Evolutionary conservation across 2,888 invertebrate species (phyloP).

Genomic region (Acleris laterana): DNA sequence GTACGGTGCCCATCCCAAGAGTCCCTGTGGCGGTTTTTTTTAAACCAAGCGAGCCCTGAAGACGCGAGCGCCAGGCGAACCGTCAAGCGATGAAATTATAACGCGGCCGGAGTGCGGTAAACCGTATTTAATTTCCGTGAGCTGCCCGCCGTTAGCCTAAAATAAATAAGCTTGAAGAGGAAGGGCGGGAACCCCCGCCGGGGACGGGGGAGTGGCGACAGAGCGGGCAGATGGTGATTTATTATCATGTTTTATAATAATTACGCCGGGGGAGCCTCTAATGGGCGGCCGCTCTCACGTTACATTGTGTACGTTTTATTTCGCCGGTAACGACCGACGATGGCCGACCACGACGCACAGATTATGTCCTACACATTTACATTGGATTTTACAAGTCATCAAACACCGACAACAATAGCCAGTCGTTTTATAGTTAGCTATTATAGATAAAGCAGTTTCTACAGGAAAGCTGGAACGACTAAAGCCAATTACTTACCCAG

Average conservation of each 20-base stretch:
- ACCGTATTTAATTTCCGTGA: slow-evolving; percentile 75
- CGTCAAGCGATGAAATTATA: slow-evolving; percentile 54
- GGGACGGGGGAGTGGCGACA: slow-evolving; percentile 69
- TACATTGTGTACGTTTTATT: slow-evolving; percentile 57
- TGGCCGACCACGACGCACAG: slow-evolving; percentile 16
- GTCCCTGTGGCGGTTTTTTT: slow-evolving; percentile 52
- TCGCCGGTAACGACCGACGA: slow-evolving; percentile 39
- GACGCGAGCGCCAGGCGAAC: slow-evolving; percentile 19
- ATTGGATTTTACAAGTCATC: slow-evolving; percentile 25
- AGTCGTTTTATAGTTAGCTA: slow-evolving; percentile 1
- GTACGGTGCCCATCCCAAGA: slow-evolving; percentile 44
- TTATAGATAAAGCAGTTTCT: slow-evolving; percentile 6
- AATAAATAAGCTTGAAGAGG: slow-evolving; percentile 71
- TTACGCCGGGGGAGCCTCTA: slow-evolving; percentile 65
- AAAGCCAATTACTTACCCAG: slow-evolving; percentile 18
- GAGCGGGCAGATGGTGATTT: slow-evolving; percentile 80
- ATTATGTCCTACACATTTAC: slow-evolving; percentile 32
- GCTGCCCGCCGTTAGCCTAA: slow-evolving; percentile 70
- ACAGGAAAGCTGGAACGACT: slow-evolving; percentile 1
- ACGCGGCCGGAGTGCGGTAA: slow-evolving; percentile 57
- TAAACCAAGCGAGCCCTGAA: slow-evolving; percentile 25
- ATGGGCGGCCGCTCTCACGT: slow-evolving; percentile 57
- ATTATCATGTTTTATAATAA: slow-evolving; percentile 81
- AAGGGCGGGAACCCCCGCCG: slow-evolving; percentile 56
- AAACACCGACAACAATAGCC: slow-evolving; percentile 5